A percentile compares a stretch with the other conserved stretches of the same genome.
phyloP scores from a whole-genome alignment of 2,797 vertebrate species.

The Decapterus maruadsi region DNA sequence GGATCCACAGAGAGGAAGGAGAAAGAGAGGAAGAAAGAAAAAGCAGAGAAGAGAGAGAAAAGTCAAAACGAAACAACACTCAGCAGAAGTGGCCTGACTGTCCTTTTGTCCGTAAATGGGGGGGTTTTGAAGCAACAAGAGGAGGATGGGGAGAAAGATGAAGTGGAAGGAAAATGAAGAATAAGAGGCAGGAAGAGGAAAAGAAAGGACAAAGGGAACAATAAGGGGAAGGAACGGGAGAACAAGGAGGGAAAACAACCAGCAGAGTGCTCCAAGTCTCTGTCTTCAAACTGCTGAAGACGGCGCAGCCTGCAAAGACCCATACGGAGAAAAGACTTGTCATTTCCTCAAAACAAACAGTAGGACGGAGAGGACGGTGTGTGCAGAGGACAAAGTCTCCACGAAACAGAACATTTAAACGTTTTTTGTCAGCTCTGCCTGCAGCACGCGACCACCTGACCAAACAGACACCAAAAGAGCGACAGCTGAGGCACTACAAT shows the following conservation, averaged over 20 bases:
- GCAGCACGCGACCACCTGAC: background rate
- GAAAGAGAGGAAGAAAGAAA: background rate
- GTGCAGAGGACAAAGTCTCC: background rate
- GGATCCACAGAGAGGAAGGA: background rate
- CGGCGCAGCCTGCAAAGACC: background rate
- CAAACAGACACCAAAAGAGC: background rate
- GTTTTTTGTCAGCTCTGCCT: background rate
- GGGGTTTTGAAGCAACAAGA: background rate
- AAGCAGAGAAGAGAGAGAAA: conserved; percentile 9
- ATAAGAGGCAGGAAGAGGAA: conserved; percentile 43
- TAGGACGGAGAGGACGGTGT: background rate
- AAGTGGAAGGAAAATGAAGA: conserved; percentile 32
- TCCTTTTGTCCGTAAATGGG: background rate
- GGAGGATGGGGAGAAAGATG: conserved; percentile 13
- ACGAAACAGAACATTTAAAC: background rate
- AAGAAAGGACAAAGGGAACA: conserved; percentile 49
- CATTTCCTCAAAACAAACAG: background rate
- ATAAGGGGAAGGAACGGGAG: conserved; percentile 37
- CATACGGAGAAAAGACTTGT: background rate
- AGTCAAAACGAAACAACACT: conserved; percentile 3
- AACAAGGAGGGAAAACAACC: background rate
- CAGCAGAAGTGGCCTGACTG: background rate
- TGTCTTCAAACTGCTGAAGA: conserved; percentile 3
- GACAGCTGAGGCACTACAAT: background rate
- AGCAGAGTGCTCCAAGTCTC: conserved; percentile 3